Percentiles rank a stretch among this genome's conserved stretches.
These are phyloP conservation scores for Tachypleus tridentatus DNA, from an alignment of 1,140 invertebrate genomes.

Conservation along the genomic window DNA sequence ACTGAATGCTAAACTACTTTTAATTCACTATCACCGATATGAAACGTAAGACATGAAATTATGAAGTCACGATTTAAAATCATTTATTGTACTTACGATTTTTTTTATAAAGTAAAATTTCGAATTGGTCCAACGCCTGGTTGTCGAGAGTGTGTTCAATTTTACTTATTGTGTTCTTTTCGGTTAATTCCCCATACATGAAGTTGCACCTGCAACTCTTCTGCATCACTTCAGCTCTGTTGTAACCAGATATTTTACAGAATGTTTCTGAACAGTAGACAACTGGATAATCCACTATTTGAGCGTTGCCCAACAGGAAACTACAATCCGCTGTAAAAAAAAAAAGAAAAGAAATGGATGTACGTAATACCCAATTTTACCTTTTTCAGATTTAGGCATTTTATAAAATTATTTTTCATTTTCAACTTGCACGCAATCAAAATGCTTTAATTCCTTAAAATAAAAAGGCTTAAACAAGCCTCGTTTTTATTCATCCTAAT, in stretches of 20 bases:
- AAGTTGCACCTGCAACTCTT: slow-evolving; percentile 87
- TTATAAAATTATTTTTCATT: no score
- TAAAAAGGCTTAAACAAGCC: no score
- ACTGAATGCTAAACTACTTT: no score
- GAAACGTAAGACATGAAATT: neutral
- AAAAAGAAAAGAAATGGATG: slow-evolving; percentile 1
- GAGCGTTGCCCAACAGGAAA: slow-evolving; percentile 97
- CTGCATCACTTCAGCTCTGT: slow-evolving; percentile 92
- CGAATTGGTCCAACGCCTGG: slow-evolving; percentile 81
- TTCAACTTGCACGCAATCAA: no score
- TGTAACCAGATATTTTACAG: slow-evolving; percentile 98
- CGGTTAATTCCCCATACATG: slow-evolving; percentile 98
- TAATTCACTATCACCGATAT: no score
- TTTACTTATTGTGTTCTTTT: slow-evolving; percentile 84
- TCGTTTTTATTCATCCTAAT: no score
- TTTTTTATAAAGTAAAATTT: slow-evolving; percentile 99
- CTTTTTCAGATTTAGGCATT: no score
- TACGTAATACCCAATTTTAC: no score
- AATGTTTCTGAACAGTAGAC: slow-evolving; percentile 99
- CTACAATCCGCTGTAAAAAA: slow-evolving; percentile 79
- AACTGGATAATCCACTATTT: slow-evolving; percentile 99
- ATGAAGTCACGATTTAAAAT: neutral
- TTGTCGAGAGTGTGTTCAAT: slow-evolving; percentile 90
- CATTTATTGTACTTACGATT: slow-evolving; percentile 70
- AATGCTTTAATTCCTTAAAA: no score